A percentile compares a stretch with the other conserved stretches of the same genome.
Evolutionary conservation across 2,888 invertebrate genomes (phyloP).

Genomic region (Rugalucina vietnamica): DNA sequence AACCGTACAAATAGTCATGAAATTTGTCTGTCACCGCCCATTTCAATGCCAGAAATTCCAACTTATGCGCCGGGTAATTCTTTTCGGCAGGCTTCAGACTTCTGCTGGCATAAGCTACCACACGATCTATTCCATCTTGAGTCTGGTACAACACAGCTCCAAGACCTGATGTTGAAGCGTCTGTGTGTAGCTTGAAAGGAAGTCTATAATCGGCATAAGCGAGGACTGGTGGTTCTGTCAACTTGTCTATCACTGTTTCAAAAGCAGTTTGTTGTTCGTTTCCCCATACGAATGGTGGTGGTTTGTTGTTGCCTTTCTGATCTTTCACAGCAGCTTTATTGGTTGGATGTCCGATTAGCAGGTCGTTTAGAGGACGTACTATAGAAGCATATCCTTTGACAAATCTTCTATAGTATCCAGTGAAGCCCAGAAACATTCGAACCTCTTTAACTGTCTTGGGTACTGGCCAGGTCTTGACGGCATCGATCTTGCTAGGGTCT

Average conservation of each 20-base stretch:
- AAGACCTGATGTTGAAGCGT: background rate
- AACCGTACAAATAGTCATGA: conserved; percentile 29
- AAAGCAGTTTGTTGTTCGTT: background rate
- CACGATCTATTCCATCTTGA: background rate
- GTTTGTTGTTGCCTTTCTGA: background rate
- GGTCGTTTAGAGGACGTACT: background rate
- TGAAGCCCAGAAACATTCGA: conserved; percentile 44
- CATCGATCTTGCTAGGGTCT: conserved; percentile 43
- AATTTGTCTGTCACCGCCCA: background rate
- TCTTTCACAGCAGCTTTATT: background rate
- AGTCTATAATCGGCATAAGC: background rate
- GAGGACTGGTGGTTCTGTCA: background rate
- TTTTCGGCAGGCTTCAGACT: background rate
- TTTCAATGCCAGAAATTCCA: background rate
- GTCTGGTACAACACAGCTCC: background rate
- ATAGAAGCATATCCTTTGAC: background rate
- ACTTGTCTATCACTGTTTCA: background rate
- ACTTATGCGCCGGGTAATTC: background rate
- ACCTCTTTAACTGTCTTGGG: conserved; percentile 39
- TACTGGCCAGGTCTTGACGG: conserved; percentile 34
- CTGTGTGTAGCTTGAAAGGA: background rate
- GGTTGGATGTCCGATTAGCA: background rate
- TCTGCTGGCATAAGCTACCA: background rate
- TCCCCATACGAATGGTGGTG: background rate
- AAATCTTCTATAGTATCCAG: background rate